Conservation (phyloP, 2,113 vertebrate species). For the Brienomyrus longianalis region DNA sequence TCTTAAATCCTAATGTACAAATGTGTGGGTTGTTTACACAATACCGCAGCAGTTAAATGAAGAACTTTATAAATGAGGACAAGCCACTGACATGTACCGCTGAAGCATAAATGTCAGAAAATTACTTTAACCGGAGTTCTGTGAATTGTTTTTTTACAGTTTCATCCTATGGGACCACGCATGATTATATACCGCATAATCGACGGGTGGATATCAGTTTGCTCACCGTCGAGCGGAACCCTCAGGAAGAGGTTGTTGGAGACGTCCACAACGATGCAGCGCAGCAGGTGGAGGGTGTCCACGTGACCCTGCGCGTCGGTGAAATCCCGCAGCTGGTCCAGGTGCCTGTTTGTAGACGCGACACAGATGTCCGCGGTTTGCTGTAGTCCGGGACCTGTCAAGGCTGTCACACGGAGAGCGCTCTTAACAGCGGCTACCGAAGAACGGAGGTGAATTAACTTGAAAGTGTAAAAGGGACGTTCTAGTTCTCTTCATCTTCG, state of each 20-base stretch:
- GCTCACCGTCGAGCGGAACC: conserved; percentile 77
- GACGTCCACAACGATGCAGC: conserved; percentile 78
- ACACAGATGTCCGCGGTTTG: conserved; percentile 68
- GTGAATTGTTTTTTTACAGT: neutral
- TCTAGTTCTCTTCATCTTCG: neutral
- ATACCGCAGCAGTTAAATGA: neutral
- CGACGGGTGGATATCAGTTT: neutral
- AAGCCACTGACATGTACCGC: neutral
- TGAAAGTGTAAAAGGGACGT: neutral
- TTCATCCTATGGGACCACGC: neutral
- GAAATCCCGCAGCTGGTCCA: conserved; percentile 60
- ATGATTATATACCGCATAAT: neutral
- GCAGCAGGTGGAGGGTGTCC: conserved; percentile 72
- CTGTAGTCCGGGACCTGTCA: conserved; percentile 77
- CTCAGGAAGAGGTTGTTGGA: conserved; percentile 81
- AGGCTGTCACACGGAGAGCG: conserved; percentile 54
- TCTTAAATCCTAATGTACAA: neutral
- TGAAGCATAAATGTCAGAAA: neutral
- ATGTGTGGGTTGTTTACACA: neutral
- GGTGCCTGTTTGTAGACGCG: conserved; percentile 65
- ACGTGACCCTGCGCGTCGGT: conserved; percentile 50
- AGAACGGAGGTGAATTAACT: neutral
- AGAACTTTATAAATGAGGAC: neutral
- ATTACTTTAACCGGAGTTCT: neutral
- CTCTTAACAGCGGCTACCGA: neutral